A percentile compares a stretch with the other conserved stretches of the same genome.
Conservation (phyloP, 2,797 vertebrate genomes). For the Rhodeus uyekii region DNA sequence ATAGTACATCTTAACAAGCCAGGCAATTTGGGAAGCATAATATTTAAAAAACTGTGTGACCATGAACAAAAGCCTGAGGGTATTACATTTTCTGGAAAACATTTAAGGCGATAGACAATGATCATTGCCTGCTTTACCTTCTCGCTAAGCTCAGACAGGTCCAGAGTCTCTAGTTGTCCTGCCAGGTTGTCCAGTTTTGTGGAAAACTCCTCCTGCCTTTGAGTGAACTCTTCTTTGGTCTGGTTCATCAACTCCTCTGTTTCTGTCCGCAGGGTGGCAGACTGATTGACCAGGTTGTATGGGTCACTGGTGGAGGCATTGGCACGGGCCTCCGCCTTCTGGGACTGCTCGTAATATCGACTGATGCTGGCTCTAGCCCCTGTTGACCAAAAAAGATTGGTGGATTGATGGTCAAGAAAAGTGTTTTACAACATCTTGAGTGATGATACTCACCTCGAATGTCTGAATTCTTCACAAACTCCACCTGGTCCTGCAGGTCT, state of each 20-base stretch:
- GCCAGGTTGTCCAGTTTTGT: constrained; percentile 89
- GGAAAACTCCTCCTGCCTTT: constrained; percentile 82
- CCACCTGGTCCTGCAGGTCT: constrained; percentile 88
- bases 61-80: not conserved
- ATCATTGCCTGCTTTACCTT: constrained; percentile 75
- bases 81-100: no score
- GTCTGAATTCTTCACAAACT: constrained; percentile 96
- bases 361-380: constrained; percentile 89
- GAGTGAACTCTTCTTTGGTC: constrained; percentile 77
- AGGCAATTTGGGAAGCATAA: not conserved
- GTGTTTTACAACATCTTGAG: not conserved
- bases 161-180: constrained; percentile 88
- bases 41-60: not conserved
- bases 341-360: constrained; percentile 88
- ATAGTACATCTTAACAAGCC: not conserved
- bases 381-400: constrained; percentile 58
- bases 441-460: constrained; percentile 81
- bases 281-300: constrained; percentile 76
- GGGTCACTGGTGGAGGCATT: constrained; percentile 82
- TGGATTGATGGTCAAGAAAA: not conserved
- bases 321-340: constrained; percentile 82
- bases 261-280: constrained; percentile 72
- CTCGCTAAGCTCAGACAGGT: constrained; percentile 83
- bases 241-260: constrained; percentile 83
- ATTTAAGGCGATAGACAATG: no score